These are phyloP conservation scores for Cephalopachus bancanus DNA, from an alignment of 2,797 vertebrate species.

Conservation along the genomic window DNA sequence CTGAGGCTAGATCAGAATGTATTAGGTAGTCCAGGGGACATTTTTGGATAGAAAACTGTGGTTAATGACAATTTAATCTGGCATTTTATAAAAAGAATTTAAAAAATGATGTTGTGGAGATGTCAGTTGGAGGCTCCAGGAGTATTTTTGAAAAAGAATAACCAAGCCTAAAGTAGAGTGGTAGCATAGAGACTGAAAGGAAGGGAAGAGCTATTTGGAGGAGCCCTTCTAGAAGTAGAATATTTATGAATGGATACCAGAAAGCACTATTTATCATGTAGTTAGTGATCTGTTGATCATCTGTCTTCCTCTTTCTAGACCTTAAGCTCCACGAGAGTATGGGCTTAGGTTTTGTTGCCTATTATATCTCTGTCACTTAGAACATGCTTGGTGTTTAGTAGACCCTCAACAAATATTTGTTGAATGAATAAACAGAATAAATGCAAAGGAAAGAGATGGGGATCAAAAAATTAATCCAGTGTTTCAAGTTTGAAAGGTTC, in stretches of 20 bases:
- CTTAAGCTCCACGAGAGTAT: background rate
- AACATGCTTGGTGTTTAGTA: background rate
- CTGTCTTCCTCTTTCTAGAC: background rate
- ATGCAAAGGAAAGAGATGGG: background rate
- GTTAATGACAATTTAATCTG: background rate
- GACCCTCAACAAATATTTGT: background rate
- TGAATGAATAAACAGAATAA: slow-evolving; percentile 12
- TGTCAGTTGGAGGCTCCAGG: background rate
- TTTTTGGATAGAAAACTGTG: background rate
- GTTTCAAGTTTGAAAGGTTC: slow-evolving; percentile 38
- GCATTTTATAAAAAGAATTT: slow-evolving; percentile 28
- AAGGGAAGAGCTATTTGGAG: background rate
- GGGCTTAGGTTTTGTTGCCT: background rate
- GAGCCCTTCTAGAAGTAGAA: background rate
- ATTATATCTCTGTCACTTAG: background rate
- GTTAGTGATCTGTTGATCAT: background rate
- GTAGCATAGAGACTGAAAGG: background rate
- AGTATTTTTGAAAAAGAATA: background rate
- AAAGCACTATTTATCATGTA: background rate
- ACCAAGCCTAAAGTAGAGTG: background rate
- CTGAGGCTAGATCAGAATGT: background rate
- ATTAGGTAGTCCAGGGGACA: background rate
- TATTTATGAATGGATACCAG: background rate
- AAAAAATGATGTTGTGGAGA: background rate
- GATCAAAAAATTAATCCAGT: background rate